phyloP scores from a whole-genome alignment of 2,888 invertebrate species.

The Diarsia brunnea region DNA sequence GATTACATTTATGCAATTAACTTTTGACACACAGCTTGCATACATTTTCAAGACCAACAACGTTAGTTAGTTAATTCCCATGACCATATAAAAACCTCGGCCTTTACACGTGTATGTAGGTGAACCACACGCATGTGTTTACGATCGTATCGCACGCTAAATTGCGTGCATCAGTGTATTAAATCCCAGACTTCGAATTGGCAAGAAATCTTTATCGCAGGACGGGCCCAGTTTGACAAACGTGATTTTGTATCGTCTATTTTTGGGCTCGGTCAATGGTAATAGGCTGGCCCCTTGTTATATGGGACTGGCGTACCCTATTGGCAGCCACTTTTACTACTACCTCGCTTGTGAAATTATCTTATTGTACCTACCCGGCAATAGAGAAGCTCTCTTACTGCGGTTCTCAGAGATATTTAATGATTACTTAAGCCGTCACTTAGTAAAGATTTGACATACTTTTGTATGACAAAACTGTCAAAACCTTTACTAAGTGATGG shows the following conservation, averaged over 20 bases:
- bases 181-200: slow-evolving; percentile 15
- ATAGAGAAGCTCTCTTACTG: neutral
- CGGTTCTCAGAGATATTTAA: too few relatives aligned
- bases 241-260: slow-evolving; percentile 25
- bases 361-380: neutral
- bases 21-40: neutral
- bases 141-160: slow-evolving; percentile 47
- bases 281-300: neutral
- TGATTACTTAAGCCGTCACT: too few relatives aligned
- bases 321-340: neutral
- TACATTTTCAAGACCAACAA: slow-evolving; percentile 34
- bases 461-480: too few relatives aligned
- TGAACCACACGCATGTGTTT: slow-evolving; percentile 24
- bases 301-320: neutral
- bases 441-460: too few relatives aligned
- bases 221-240: slow-evolving; percentile 12
- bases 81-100: slow-evolving; percentile 23
- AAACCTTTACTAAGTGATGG: too few relatives aligned
- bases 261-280: slow-evolving; percentile 3
- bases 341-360: neutral
- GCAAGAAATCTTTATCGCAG: slow-evolving; percentile 42
- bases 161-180: slow-evolving; percentile 44
- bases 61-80: slow-evolving; percentile 19
- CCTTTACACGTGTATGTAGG: slow-evolving; percentile 35
- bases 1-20: neutral